Base-by-base conservation (phyloP, 2,888 invertebrate genomes). In the Neelides folsomi region DNA sequence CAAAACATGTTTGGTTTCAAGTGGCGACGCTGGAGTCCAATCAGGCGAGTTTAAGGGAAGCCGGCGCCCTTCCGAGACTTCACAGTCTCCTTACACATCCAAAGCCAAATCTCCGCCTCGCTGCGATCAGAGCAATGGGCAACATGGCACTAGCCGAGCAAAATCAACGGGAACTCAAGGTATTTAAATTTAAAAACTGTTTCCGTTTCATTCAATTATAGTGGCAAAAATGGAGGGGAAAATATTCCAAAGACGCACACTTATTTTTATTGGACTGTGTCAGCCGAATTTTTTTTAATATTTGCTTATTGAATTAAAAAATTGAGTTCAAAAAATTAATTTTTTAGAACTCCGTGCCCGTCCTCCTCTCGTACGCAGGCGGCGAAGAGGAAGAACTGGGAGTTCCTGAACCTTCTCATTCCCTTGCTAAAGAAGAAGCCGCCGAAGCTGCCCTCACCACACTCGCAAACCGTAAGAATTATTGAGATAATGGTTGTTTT, bases 131-230 rank as follows among this genome's bases (percentile, higher is more conserved):
- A 55, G 73, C 75, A 20, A 66, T 76, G 41, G 74, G 72, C 53
- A 77, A 77, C 66, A 67, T 77, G 56, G 71, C 76, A 16, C 67
- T 74, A 16, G 75, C 75, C 65, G 71, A 71, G 56, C 71, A 73
- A 58, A 76, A 75, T 65, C 73, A 74, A 55, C 67, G 68, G 57
- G 71, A 73, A 64, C 66, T 76, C 59, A 72, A 74, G 71, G 75
- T 75, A 62, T 55, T 54, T 49, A 39, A n/a, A n/a, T n/a, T n/a
- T n/a, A n/a, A n/a, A n/a, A n/a, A n/a, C n/a, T n/a, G n/a, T n/a
- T n/a, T n/a, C n/a, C n/a, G n/a, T n/a, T n/a, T n/a, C n/a, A n/a
- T n/a, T n/a, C n/a, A n/a, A n/a, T n/a, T n/a, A n/a, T n/a, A n/a
- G n/a, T n/a, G n/a, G n/a, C n/a, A n/a, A n/a, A n/a, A n/a, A n/a